Percentiles rank a stretch among this genome's conserved stretches.
phyloP scores from a whole-genome alignment of 2,113 vertebrate genomes.

The Ptilorrhoa leucosticta region DNA sequence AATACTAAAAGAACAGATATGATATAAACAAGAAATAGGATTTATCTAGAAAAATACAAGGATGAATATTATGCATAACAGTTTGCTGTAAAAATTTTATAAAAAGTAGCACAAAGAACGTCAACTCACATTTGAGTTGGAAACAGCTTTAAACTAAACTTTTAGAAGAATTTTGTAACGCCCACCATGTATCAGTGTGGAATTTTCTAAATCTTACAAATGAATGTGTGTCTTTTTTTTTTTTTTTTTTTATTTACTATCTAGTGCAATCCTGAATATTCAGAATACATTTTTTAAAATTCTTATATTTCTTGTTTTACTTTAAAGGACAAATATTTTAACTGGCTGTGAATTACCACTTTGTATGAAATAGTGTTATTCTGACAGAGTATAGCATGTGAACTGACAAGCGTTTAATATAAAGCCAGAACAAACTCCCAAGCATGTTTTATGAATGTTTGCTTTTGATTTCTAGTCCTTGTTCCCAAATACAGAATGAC shows the following conservation, averaged over 20 bases:
- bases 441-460: background rate
- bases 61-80: background rate
- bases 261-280: background rate
- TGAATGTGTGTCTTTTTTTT: too few species aligned
- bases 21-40: background rate
- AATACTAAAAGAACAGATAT: background rate
- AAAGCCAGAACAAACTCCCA: background rate
- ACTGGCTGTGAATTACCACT: background rate
- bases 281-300: background rate
- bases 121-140: background rate
- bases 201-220: background rate
- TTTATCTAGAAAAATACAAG: background rate
- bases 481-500: background rate
- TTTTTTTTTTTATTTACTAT: background rate
- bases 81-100: background rate
- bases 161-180: background rate
- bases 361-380: background rate
- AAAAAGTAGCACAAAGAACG: background rate
- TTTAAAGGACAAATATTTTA: background rate
- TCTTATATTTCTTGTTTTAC: background rate
- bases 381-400: background rate
- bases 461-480: background rate
- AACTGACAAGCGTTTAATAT: background rate
- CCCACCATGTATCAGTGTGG: background rate
- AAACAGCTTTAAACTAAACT: background rate